A percentile compares a stretch with the other conserved stretches of the same genome.
These are phyloP conservation scores for Gortyna flavago DNA, from an alignment of 2,888 invertebrate genomes.

Conservation along the genomic window DNA sequence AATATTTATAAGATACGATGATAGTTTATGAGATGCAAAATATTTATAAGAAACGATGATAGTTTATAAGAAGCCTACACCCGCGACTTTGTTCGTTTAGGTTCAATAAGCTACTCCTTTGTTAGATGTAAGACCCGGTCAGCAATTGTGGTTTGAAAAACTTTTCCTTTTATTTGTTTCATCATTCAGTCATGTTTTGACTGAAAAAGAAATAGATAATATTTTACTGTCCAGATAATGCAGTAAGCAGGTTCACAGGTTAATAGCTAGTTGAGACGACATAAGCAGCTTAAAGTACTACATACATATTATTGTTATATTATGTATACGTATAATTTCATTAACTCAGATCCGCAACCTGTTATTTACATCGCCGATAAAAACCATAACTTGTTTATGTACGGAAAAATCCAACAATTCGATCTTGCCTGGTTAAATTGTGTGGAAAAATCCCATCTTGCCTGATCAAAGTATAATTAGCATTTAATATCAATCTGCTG, in stretches of 20 bases:
- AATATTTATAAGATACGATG: neutral
- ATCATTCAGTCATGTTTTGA: neutral
- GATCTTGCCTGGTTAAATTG: neutral
- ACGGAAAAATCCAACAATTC: conserved; percentile 11
- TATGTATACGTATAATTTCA: neutral
- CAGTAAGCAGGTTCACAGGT: too few relatives aligned
- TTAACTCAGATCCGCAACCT: neutral
- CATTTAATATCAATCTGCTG: neutral
- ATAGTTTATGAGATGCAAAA: neutral
- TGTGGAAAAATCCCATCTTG: neutral
- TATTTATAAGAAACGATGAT: neutral
- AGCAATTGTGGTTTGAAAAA: neutral
- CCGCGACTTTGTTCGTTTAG: neutral
- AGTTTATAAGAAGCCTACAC: too few relatives aligned
- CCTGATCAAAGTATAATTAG: neutral
- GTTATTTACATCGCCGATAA: conserved; percentile 3
- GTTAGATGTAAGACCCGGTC: neutral
- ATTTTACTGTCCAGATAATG: too few relatives aligned
- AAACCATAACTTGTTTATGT: neutral
- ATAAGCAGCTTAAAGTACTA: too few relatives aligned
- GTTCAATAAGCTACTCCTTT: neutral
- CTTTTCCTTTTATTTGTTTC: neutral
- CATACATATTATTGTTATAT: too few relatives aligned
- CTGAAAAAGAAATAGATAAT: too few relatives aligned
- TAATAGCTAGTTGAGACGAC: too few relatives aligned